These are phyloP conservation scores for Lasioglossum malachurum DNA, from an alignment of 2,888 invertebrate species.

Conservation along the genomic window DNA sequence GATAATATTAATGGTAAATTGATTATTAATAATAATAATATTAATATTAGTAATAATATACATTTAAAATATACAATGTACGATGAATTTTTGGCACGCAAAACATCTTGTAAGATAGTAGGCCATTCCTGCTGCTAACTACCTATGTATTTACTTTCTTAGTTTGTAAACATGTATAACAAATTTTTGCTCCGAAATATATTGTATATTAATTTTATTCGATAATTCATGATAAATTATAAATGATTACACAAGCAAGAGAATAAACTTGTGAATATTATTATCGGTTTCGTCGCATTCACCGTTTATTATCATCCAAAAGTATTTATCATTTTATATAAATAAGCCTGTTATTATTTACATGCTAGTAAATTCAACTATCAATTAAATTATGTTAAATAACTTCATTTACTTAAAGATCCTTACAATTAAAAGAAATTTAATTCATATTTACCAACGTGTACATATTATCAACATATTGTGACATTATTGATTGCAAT, in stretches of 20 bases:
- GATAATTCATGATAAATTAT: conserved; percentile 82
- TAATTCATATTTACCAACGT: neutral
- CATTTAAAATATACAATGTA: conserved; percentile 68
- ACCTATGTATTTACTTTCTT: conserved; percentile 81
- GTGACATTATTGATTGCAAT: neutral
- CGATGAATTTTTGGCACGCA: conserved; percentile 82
- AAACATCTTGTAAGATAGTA: conserved; percentile 84
- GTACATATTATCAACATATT: neutral
- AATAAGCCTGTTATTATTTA: conserved; percentile 2
- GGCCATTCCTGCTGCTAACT: conserved; percentile 83
- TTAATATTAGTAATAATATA: conserved; percentile 75
- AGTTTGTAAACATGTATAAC: conserved; percentile 82
- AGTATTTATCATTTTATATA: conserved; percentile 3
- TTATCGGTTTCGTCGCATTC: conserved; percentile 45
- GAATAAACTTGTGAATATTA: conserved; percentile 79
- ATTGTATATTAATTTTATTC: conserved; percentile 85
- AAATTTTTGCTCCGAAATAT: conserved; percentile 81
- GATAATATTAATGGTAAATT: conserved; percentile 72
- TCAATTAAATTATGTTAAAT: neutral
- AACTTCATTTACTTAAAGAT: neutral
- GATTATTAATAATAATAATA: conserved; percentile 71
- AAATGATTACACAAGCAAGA: conserved; percentile 80
- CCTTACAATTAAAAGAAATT: neutral
- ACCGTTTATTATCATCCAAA: conserved; percentile 34
- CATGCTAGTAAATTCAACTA: neutral